A percentile compares a stretch with the other conserved stretches of the same genome.
Evolutionary conservation across 2,113 vertebrate species (phyloP).

Genomic region (Mustela lutreola): DNA sequence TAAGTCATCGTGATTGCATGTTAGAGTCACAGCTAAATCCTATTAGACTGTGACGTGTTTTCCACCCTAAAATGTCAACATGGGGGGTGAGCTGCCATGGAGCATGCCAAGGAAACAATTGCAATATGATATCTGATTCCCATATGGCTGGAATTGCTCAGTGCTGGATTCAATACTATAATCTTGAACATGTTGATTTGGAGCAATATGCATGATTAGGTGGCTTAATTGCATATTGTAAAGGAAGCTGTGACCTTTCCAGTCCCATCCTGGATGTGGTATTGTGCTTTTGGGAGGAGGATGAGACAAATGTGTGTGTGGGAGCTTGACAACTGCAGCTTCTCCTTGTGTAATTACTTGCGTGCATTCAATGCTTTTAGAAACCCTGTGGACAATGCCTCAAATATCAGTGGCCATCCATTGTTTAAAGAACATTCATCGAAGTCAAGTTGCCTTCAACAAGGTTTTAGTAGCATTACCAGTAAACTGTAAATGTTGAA

Average conservation of each 20-base stretch:
- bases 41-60: neutral
- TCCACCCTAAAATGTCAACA: slow-evolving; percentile 64
- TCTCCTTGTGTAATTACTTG: slow-evolving; percentile 38
- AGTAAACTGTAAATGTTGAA: neutral
- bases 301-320: neutral
- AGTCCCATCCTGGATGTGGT: slow-evolving; percentile 38
- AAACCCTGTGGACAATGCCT: neutral
- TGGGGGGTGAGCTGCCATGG: slow-evolving; percentile 53
- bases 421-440: neutral
- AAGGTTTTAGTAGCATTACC: neutral
- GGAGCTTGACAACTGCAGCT: neutral
- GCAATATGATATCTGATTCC: neutral
- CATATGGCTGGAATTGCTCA: neutral
- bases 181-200: slow-evolving; percentile 73
- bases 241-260: slow-evolving; percentile 81
- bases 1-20: slow-evolving; percentile 66
- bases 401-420: neutral
- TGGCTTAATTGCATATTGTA: slow-evolving; percentile 76
- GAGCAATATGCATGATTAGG: slow-evolving; percentile 74
- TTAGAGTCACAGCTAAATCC: slow-evolving; percentile 38
- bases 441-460: neutral
- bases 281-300: slow-evolving; percentile 34
- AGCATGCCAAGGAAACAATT: slow-evolving; percentile 34
- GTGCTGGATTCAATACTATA: slow-evolving; percentile 57
- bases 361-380: slow-evolving; percentile 22